These are phyloP conservation scores for Choristoneura fumiferana DNA, from an alignment of 1,140 invertebrate genomes.

Conservation along the genomic window DNA sequence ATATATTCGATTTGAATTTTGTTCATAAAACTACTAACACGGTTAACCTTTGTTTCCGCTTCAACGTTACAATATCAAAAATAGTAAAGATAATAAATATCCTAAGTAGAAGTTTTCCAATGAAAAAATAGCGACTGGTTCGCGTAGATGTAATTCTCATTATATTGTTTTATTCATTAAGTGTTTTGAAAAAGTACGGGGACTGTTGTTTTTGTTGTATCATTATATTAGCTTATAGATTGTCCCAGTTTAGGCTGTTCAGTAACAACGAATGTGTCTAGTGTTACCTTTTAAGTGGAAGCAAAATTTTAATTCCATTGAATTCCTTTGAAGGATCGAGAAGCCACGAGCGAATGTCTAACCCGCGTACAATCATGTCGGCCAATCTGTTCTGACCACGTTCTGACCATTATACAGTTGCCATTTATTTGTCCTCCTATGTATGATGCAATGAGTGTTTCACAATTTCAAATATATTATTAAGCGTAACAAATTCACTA, in stretches of 20 bases:
- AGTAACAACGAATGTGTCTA: conserved; percentile 71
- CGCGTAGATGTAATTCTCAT: conserved; percentile 35
- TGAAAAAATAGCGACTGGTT: conserved; percentile 47
- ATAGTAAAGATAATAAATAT: conserved; percentile 31
- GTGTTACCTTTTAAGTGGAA: conserved; percentile 53
- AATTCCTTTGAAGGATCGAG: conserved; percentile 4
- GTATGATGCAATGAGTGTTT: conserved; percentile 32
- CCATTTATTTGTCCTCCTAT: conserved; percentile 27
- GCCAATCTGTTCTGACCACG: not conserved
- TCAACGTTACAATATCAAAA: conserved; percentile 35
- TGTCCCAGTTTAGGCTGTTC: conserved; percentile 68
- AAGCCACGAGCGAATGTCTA: not conserved
- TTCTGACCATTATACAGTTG: not conserved
- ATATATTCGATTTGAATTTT: conserved; percentile 25
- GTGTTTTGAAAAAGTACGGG: conserved; percentile 29
- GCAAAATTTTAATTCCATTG: conserved; percentile 17
- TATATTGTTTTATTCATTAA: conserved; percentile 31
- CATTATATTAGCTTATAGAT: conserved; percentile 39
- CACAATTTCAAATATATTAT: conserved; percentile 27
- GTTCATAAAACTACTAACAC: conserved; percentile 20
- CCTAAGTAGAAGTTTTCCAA: conserved; percentile 39
- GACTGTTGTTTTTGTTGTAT: conserved; percentile 38
- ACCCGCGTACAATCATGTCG: conserved; percentile 19
- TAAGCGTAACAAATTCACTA: conserved; percentile 35
- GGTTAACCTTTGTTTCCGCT: conserved; percentile 35